phyloP scores from a whole-genome alignment of 2,113 vertebrate species.

The Nasalis larvatus region DNA sequence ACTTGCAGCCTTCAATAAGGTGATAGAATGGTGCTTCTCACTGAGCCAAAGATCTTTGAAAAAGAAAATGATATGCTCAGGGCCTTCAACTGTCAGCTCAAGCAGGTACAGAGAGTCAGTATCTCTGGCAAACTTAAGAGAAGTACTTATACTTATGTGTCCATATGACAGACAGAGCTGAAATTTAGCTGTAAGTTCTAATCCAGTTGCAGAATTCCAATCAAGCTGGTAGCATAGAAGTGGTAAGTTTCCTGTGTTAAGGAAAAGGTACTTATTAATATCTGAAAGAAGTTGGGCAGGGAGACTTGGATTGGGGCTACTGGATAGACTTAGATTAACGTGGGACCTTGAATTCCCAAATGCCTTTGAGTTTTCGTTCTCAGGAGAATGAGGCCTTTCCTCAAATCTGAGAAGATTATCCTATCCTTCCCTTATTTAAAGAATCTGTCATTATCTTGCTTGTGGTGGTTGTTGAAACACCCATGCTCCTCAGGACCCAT shows the following conservation, averaged over 20 bases:
- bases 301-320: background rate
- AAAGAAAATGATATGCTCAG: background rate
- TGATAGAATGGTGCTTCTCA: background rate
- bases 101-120: background rate
- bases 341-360: background rate
- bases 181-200: background rate
- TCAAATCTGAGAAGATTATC: background rate
- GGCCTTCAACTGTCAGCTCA: background rate
- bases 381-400: background rate
- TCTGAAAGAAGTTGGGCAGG: background rate
- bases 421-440: background rate
- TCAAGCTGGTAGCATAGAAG: background rate
- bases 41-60: background rate
- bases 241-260: background rate
- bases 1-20: background rate
- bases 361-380: background rate
- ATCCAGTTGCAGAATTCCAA: background rate
- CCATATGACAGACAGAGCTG: background rate
- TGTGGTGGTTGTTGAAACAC: fast-evolving
- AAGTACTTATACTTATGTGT: background rate
- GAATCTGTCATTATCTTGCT: background rate
- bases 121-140: background rate
- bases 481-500: no score
- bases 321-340: background rate
- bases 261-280: background rate